These are phyloP conservation scores for Hephaestus fuliginosus DNA, from an alignment of 2,797 vertebrate genomes.

Conservation along the genomic window DNA sequence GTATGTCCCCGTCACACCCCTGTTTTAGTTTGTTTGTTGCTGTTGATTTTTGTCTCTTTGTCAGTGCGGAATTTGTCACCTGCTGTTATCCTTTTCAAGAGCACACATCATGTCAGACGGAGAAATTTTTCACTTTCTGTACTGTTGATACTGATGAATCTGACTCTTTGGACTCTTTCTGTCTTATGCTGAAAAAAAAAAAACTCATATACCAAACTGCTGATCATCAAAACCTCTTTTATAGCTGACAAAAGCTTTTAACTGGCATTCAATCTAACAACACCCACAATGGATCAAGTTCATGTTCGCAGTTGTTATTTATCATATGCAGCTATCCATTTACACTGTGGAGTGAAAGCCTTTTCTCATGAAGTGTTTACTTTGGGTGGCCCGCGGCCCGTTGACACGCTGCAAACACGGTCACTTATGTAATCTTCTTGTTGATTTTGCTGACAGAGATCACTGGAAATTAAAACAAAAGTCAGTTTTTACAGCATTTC, in stretches of 20 bases:
- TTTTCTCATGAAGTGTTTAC: constrained; percentile 18
- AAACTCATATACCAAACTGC: not conserved
- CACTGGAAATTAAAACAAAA: not conserved
- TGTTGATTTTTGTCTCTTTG: constrained; percentile 9
- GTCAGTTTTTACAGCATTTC: constrained; percentile 3
- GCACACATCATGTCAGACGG: not conserved
- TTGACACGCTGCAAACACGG: not conserved
- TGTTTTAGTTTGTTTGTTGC: not conserved
- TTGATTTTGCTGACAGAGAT: not conserved
- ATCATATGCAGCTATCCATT: constrained; percentile 7
- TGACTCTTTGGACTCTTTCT: not conserved
- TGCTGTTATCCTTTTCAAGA: not conserved
- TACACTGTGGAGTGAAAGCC: not conserved
- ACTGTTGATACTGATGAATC: no score
- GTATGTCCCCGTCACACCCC: not conserved
- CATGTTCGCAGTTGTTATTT: constrained; percentile 4
- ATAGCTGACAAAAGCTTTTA: constrained; percentile 3
- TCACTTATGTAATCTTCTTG: not conserved
- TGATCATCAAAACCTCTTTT: constrained; percentile 5
- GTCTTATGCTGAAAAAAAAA: not conserved
- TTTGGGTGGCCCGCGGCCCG: not conserved
- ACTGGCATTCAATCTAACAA: constrained; percentile 1
- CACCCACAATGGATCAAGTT: constrained; percentile 29
- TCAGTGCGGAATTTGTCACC: not conserved
- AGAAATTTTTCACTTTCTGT: not conserved